phyloP scores from a whole-genome alignment of 2,113 vertebrate species.

The Paraplagusia blochii region DNA sequence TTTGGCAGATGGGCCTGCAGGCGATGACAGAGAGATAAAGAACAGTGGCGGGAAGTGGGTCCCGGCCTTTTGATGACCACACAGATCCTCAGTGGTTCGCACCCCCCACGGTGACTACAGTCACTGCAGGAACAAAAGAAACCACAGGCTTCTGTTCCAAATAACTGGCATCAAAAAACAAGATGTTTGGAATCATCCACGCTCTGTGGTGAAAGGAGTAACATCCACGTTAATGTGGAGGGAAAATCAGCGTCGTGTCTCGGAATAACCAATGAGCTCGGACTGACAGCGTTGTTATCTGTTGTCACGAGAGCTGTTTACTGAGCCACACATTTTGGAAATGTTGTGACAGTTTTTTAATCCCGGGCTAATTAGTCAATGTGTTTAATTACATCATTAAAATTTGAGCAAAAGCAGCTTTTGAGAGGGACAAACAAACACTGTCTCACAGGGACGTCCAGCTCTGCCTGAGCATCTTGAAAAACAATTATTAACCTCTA shows the following conservation, averaged over 20 bases:
- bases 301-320: too few species aligned
- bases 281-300: too few species aligned
- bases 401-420: too few species aligned
- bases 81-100: constrained; percentile 1
- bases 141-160: not conserved
- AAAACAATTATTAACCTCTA: not conserved
- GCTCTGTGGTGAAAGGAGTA: not conserved
- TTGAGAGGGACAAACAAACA: too few species aligned
- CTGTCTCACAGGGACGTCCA: too few species aligned
- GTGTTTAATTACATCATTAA: too few species aligned
- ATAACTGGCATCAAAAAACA: not conserved
- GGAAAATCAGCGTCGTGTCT: too few species aligned
- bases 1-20: constrained; percentile 33
- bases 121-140: too few species aligned
- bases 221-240: not conserved
- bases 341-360: too few species aligned
- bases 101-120: not conserved
- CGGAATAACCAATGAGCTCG: too few species aligned
- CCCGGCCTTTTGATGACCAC: constrained; percentile 1
- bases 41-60: constrained; percentile 41
- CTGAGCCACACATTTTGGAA: too few species aligned
- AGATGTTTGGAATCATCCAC: not conserved
- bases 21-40: constrained; percentile 31
- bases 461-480: not conserved
- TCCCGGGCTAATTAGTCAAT: too few species aligned